Evolutionary conservation across 2,797 vertebrate species (phyloP).

Genomic region (Onychomys leucogaster): DNA sequence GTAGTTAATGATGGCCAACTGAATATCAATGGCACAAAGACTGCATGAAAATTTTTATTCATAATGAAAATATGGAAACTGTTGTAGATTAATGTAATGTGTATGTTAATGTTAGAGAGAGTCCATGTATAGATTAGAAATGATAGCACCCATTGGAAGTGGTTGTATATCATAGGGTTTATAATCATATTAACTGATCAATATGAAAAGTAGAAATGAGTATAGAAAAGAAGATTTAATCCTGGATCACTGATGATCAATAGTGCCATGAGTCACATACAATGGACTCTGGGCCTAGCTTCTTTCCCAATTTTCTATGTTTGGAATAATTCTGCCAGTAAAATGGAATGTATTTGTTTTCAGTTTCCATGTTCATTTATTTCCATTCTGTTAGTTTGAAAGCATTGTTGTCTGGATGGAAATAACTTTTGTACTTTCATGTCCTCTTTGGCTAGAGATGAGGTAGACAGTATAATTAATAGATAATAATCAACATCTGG

Average conservation of each 20-base stretch:
- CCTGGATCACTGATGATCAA: neutral
- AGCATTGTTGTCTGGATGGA: neutral
- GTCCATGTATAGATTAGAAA: neutral
- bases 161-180: neutral
- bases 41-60: neutral
- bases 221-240: neutral
- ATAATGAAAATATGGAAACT: neutral
- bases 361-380: neutral
- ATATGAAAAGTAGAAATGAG: neutral
- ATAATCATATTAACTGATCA: neutral
- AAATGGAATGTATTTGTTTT: neutral
- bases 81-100: neutral
- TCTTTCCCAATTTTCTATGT: too few relatives aligned
- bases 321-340: neutral
- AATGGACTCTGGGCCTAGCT: neutral
- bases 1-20: neutral
- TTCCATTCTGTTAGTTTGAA: neutral
- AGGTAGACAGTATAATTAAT: neutral
- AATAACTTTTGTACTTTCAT: neutral
- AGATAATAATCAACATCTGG: neutral
- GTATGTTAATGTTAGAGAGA: neutral
- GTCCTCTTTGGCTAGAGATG: neutral
- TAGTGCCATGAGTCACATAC: neutral
- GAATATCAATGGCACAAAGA: fast-evolving
- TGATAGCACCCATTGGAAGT: neutral